Conservation (phyloP, 2,888 invertebrate species). For the Lasioglossum lativentre region DNA sequence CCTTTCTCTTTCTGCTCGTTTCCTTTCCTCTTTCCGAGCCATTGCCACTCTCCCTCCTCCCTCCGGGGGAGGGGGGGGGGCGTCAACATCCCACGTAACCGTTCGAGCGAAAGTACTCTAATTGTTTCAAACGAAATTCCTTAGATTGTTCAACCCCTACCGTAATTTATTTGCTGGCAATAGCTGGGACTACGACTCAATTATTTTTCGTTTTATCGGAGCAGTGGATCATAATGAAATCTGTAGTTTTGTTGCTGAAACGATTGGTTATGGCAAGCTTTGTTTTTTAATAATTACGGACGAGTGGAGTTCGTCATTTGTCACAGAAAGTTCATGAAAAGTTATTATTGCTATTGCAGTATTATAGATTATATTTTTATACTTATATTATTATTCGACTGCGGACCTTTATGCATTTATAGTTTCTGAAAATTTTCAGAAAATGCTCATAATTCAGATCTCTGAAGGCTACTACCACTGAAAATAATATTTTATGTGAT, state of each 20-base stretch:
- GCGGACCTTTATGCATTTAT: no score
- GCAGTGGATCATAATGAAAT: no score
- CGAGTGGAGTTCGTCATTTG: not conserved
- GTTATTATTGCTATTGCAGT: not conserved
- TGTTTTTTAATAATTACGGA: not conserved
- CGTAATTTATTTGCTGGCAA: not conserved
- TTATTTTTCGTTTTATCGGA: not conserved
- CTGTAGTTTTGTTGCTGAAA: not conserved
- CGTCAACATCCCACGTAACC: constrained; percentile 22
- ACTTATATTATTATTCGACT: no score
- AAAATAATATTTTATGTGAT: no score
- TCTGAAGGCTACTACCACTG: no score
- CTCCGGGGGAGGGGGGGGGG: no score
- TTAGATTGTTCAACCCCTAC: not conserved
- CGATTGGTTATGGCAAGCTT: not conserved
- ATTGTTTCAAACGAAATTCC: constrained; percentile 32
- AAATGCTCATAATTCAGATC: no score
- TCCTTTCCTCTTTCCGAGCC: constrained; percentile 46
- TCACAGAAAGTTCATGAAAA: not conserved
- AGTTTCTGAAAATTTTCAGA: no score
- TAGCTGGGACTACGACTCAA: not conserved
- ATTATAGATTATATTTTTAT: not conserved
- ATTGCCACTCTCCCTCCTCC: constrained; percentile 43
- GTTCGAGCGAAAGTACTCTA: constrained; percentile 45
- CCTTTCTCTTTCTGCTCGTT: constrained; percentile 9